Percentiles rank a stretch among this genome's conserved stretches.
Conservation (phyloP, 2,888 invertebrate species). For the Oasisia sp. region DNA sequence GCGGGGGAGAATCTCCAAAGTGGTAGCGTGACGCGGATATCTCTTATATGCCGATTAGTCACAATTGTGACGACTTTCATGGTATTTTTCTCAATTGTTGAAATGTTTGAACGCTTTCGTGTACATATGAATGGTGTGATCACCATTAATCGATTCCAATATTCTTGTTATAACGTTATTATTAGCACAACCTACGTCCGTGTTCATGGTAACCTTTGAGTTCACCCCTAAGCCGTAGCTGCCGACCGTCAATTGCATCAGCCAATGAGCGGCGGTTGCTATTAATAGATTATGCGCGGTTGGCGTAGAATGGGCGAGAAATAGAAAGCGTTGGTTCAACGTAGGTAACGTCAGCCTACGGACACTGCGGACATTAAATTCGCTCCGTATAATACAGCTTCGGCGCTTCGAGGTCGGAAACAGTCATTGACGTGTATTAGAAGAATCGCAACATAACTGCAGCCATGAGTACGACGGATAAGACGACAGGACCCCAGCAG, state of each 20-base stretch:
- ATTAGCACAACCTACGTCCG: background rate
- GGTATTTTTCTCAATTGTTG: background rate
- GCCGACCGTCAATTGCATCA: background rate
- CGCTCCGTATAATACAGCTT: background rate
- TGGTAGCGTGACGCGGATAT: background rate
- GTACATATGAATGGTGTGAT: background rate
- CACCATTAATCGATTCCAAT: background rate
- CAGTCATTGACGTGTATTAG: background rate
- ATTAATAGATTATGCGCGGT: background rate
- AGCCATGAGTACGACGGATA: background rate
- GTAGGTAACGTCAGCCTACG: background rate
- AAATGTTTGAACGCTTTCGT: background rate
- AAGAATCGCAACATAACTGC: background rate
- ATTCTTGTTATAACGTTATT: background rate
- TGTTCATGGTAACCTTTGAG: background rate
- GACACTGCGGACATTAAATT: background rate
- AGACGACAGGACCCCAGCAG: background rate
- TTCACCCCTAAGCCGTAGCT: background rate
- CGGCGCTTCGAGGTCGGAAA: background rate
- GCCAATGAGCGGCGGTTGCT: background rate
- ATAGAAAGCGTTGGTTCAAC: background rate
- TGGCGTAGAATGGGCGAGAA: background rate
- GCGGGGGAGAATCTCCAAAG: background rate
- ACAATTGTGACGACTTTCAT: background rate
- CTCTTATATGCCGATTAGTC: background rate